phyloP scores from a whole-genome alignment of 2,888 invertebrate genomes.

The Ectemnius cavifrons region DNA sequence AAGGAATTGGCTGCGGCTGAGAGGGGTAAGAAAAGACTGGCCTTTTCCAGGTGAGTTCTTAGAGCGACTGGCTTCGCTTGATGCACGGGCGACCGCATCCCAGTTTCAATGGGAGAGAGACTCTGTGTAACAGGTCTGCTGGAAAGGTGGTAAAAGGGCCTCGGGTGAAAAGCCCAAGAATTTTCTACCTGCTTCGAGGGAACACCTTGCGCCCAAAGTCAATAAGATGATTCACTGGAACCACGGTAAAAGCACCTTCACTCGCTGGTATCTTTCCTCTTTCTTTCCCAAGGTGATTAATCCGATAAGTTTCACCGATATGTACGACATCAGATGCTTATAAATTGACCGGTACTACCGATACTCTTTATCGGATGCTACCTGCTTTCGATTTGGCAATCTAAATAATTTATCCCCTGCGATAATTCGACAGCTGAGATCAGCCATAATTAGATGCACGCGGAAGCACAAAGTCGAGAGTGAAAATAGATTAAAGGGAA shows the following conservation, averaged over 20 bases:
- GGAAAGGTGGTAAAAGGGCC: background rate
- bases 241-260: background rate
- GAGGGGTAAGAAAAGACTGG: background rate
- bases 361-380: constrained; percentile 2
- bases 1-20: background rate
- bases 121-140: background rate
- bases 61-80: background rate
- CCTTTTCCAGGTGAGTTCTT: background rate
- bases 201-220: constrained; percentile 6
- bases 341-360: background rate
- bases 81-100: background rate
- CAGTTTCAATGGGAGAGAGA: background rate
- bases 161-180: constrained; percentile 6
- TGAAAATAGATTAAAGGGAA: too few species aligned
- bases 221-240: background rate
- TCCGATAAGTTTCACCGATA: background rate
- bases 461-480: too few species aligned
- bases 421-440: too few species aligned
- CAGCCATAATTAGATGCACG: too few species aligned
- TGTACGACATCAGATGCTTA: background rate
- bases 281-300: background rate
- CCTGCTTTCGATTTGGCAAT: background rate
- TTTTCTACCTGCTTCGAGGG: constrained; percentile 16
- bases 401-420: background rate
- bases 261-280: background rate